These are phyloP conservation scores for Cephalotes varians DNA, from an alignment of 2,888 invertebrate genomes.

Conservation along the genomic window DNA sequence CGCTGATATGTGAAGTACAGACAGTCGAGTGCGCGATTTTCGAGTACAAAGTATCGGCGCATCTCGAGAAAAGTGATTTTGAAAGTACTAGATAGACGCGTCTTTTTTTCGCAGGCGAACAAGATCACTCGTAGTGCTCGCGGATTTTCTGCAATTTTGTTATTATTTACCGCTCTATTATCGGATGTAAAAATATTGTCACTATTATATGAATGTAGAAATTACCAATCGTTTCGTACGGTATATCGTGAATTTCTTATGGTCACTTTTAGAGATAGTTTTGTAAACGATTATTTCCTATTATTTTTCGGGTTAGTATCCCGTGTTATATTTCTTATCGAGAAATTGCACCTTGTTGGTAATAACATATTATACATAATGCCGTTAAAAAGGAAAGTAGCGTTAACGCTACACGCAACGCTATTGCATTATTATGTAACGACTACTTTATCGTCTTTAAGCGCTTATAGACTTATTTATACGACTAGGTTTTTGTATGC, in stretches of 20 bases:
- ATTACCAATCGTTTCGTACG: slow-evolving; percentile 31
- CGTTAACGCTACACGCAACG: slow-evolving; percentile 64
- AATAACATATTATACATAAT: slow-evolving; percentile 50
- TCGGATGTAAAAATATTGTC: slow-evolving; percentile 48
- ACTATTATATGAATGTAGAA: slow-evolving; percentile 44
- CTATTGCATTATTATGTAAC: slow-evolving; percentile 65
- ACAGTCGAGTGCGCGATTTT: neutral
- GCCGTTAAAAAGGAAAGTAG: slow-evolving; percentile 55
- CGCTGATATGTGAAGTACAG: neutral
- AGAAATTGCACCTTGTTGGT: slow-evolving; percentile 66
- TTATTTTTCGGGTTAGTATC: slow-evolving; percentile 18
- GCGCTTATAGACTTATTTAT: slow-evolving; percentile 76
- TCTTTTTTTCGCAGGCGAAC: slow-evolving; percentile 15
- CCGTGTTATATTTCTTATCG: slow-evolving; percentile 41
- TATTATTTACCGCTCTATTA: slow-evolving; percentile 31
- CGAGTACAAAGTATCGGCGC: neutral
- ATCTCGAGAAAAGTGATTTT: neutral
- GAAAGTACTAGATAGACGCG: neutral
- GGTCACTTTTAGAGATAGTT: slow-evolving; percentile 30
- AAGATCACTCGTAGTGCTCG: neutral
- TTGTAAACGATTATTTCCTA: slow-evolving; percentile 30
- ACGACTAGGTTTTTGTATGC: slow-evolving; percentile 71
- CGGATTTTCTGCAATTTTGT: slow-evolving; percentile 22
- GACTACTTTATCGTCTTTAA: slow-evolving; percentile 70
- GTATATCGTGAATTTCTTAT: slow-evolving; percentile 29